Percentiles rank a stretch among this genome's conserved stretches.
phyloP scores from a whole-genome alignment of 2,797 vertebrate genomes.

The Anguilla megastoma region DNA sequence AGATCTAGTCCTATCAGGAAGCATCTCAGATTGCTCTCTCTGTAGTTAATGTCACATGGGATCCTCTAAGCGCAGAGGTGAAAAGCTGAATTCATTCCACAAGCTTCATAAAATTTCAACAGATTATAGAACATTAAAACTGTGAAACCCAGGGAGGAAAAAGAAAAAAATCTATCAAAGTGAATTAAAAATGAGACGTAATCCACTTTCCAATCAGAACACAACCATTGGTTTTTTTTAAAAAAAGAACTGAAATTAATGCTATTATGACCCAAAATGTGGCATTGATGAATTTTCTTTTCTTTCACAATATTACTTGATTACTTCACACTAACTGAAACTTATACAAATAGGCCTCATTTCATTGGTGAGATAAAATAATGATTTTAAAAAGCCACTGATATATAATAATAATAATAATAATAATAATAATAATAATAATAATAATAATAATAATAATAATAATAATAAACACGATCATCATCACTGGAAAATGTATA shows the following conservation, averaged over 20 bases:
- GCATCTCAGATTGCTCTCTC: not conserved
- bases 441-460: not conserved
- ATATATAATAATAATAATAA: too few species aligned
- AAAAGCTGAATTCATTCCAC: not conserved
- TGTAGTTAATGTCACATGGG: slow-evolving; percentile 7
- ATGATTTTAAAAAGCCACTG: not conserved
- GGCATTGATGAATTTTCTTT: not conserved
- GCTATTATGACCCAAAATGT: not conserved
- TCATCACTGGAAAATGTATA: not conserved
- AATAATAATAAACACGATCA: not conserved
- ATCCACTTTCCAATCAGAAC: not conserved
- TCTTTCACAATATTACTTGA: not conserved
- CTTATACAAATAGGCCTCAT: not conserved
- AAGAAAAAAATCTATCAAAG: not conserved
- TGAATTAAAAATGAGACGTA: not conserved
- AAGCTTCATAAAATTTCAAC: not conserved
- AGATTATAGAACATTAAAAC: not conserved
- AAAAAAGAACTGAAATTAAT: not conserved
- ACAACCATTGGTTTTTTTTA: not conserved
- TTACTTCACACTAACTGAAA: not conserved
- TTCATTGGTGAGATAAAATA: not conserved
- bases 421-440: too few species aligned
- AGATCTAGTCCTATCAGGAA: not conserved
- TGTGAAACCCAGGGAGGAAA: not conserved
- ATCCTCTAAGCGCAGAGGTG: not conserved